These are phyloP conservation scores for Ciconia maguari DNA, from an alignment of 2,113 vertebrate genomes.

Conservation along the genomic window DNA sequence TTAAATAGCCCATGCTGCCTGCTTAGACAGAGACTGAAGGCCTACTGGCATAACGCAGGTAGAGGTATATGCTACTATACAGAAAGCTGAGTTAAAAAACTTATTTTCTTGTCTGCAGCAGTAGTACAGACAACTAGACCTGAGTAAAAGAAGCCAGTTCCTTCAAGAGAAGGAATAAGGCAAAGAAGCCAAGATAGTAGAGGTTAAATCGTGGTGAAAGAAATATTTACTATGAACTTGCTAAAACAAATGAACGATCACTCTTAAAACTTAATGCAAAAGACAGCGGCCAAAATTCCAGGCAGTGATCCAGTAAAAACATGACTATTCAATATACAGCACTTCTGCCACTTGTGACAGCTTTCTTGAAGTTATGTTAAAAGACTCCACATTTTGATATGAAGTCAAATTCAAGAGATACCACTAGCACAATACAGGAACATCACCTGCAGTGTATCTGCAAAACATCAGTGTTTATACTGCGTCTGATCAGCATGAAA, in stretches of 20 bases:
- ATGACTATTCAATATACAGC: not conserved
- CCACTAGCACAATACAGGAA: not conserved
- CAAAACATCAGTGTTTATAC: not conserved
- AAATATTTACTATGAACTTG: not conserved
- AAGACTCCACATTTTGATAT: not conserved
- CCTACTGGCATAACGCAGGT: not conserved
- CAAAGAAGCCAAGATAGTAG: not conserved
- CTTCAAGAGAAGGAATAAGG: not conserved
- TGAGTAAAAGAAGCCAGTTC: not conserved
- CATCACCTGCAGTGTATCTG: not conserved
- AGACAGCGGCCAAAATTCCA: not conserved
- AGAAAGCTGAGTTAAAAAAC: not conserved
- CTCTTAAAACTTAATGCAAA: not conserved
- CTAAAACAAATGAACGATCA: not conserved
- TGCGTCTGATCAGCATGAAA: not conserved
- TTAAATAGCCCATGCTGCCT: not conserved
- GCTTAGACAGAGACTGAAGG: not conserved
- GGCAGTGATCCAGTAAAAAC: not conserved
- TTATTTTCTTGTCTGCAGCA: not conserved
- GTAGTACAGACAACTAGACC: not conserved
- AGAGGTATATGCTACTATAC: accelerated
- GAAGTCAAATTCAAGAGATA: not conserved
- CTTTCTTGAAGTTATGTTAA: not conserved
- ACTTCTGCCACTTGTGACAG: not conserved
- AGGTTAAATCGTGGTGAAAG: not conserved